These are phyloP conservation scores for Plebejus argus DNA, from an alignment of 2,888 invertebrate genomes.

Conservation along the genomic window DNA sequence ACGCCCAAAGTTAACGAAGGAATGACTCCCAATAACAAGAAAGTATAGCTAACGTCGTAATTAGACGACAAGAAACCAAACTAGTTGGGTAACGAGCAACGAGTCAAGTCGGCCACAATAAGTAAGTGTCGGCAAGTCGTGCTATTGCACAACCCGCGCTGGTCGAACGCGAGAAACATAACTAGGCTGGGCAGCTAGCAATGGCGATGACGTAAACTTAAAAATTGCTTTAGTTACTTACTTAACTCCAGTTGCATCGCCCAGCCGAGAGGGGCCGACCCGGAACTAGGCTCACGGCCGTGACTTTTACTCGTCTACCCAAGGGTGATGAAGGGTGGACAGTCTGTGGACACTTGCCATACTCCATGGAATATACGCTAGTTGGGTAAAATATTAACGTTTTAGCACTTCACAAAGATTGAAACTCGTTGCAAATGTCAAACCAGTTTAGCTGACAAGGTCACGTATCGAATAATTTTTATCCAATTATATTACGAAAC, in stretches of 20 bases:
- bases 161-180: slow-evolving; percentile 79
- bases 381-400: slow-evolving; percentile 22
- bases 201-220: slow-evolving; percentile 76
- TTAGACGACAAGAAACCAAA: slow-evolving; percentile 74
- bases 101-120: slow-evolving; percentile 70
- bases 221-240: slow-evolving; percentile 80
- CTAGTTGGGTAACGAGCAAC: slow-evolving; percentile 75
- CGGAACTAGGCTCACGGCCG: slow-evolving; percentile 65
- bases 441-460: slow-evolving; percentile 71
- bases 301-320: slow-evolving; percentile 48
- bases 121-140: slow-evolving; percentile 76
- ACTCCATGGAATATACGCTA: neutral
- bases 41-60: slow-evolving; percentile 61
- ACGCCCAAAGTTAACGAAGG: slow-evolving; percentile 17
- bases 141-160: slow-evolving; percentile 74
- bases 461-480: slow-evolving; percentile 58
- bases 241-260: slow-evolving; percentile 70
- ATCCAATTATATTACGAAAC: slow-evolving; percentile 49
- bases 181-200: slow-evolving; percentile 71
- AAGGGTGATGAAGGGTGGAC: no score
- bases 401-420: slow-evolving; percentile 43
- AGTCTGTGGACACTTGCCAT: neutral
- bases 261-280: slow-evolving; percentile 58
- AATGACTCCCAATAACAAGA: slow-evolving; percentile 31
- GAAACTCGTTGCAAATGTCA: slow-evolving; percentile 64